Base-by-base conservation (phyloP, 1,140 invertebrate species). In the Hetaerina americana region DNA sequence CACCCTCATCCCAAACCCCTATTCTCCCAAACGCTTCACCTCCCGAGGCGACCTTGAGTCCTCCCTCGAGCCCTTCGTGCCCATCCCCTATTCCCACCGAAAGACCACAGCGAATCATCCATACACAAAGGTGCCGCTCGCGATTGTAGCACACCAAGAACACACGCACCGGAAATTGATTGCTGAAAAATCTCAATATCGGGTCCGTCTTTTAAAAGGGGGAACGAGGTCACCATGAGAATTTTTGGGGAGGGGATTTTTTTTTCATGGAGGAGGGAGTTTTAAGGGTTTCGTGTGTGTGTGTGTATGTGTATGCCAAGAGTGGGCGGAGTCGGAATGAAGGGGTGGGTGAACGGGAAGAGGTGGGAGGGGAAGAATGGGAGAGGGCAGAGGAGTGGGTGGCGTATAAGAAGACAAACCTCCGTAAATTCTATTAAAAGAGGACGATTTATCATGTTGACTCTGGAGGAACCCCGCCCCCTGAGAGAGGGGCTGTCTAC, bases 401-500 rank as follows among this genome's bases (percentile, higher is more conserved):
- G 31, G 40, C 10, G 40, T 5, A 57, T 57, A 10, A n/a, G 24
- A 26, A 69, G 68, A 69, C 68, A 69, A 69, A 69, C 68, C 68
- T 57, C 40, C 40, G 26, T 69, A 69, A 69, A 69, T 69, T 69
- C 68, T 69, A 69, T 69, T 69, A 69, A 69, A 69, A 69, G 26
- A 69, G 68, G 68, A 69, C 68, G 8, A 69, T 69, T 69, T 69
- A 69, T 69, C 68, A 69, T 69, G 68, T 69, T 69, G 68, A 69
- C 68, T 69, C 24, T 27, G 68, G 26, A 10, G 68, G 22, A 27
- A n/a, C 68, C 26, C 18, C 68, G 68, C 28, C 28, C 28, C 10
- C 40, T 10, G 40, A 57, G 40, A 57, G 18, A 57, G 40, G 22
- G 40, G 40, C 40, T 57, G 40, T 57, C 40, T 57, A 57, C 15